These are phyloP conservation scores for Liasis olivaceus DNA, from an alignment of 2,797 vertebrate species.

Conservation along the genomic window DNA sequence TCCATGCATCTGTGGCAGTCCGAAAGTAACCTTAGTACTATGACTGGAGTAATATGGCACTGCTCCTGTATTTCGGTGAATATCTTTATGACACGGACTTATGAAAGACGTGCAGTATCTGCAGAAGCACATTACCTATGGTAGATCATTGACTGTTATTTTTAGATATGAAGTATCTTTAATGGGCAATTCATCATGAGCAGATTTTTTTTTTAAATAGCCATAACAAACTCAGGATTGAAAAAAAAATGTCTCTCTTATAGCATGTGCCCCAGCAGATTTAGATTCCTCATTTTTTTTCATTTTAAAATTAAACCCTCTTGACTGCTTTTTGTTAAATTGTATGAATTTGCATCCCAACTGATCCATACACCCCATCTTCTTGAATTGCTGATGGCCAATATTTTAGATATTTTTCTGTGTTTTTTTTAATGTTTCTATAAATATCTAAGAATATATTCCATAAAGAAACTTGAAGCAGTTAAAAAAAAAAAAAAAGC, in stretches of 20 bases:
- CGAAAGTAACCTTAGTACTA: neutral
- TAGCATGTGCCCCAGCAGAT: neutral
- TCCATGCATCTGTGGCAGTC: neutral
- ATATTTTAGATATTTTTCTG: neutral
- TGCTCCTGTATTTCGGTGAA: neutral
- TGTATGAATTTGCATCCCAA: neutral
- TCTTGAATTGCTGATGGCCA: neutral
- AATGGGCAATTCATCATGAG: neutral
- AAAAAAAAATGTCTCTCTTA: too few species aligned
- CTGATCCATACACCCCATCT: neutral
- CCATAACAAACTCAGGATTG: neutral
- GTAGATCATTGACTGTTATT: neutral
- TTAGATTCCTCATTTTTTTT: neutral
- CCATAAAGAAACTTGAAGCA: neutral
- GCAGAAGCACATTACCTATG: neutral
- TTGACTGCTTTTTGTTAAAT: neutral
- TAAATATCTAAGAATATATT: neutral
- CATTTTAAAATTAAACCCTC: neutral
- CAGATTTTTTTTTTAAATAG: neutral
- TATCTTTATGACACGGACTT: neutral
- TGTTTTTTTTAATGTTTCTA: neutral
- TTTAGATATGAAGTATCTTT: neutral
- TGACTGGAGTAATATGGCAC: neutral
- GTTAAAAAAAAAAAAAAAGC: neutral
- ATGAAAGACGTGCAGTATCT: neutral